Evolutionary conservation across 2,888 invertebrate genomes (phyloP).

Genomic region (Blastobasis lacticolella): DNA sequence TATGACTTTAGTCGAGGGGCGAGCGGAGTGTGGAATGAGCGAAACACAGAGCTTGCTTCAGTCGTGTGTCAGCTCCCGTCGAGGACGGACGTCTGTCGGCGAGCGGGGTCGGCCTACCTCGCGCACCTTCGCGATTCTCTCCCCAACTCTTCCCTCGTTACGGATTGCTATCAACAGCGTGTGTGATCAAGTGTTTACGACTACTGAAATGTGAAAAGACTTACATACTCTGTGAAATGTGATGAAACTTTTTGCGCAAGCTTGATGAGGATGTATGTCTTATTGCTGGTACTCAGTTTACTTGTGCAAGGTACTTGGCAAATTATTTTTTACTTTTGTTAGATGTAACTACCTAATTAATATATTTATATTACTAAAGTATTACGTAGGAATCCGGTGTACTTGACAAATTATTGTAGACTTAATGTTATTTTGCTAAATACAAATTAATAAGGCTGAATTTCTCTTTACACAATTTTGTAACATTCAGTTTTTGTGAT

Average conservation of each 20-base stretch:
- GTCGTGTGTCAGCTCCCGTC: slow-evolving; percentile 38
- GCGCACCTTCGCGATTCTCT: slow-evolving; percentile 26
- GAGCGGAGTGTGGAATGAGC: slow-evolving; percentile 36
- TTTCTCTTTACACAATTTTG: no score
- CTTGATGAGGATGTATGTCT: slow-evolving; percentile 61
- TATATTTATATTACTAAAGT: no score
- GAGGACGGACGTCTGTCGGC: slow-evolving; percentile 29
- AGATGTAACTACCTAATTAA: no score
- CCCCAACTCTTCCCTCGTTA: slow-evolving; percentile 23
- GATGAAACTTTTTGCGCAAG: slow-evolving; percentile 47
- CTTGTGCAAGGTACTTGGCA: slow-evolving; percentile 59
- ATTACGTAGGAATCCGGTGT: no score
- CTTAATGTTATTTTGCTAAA: no score
- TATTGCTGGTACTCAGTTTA: slow-evolving; percentile 52
- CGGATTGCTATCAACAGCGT: slow-evolving; percentile 22
- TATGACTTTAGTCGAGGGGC: slow-evolving; percentile 47
- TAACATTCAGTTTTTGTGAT: no score
- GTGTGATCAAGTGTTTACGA: slow-evolving; percentile 31
- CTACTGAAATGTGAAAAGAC: slow-evolving; percentile 19
- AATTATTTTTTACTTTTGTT: background rate
- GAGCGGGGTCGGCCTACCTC: slow-evolving; percentile 13
- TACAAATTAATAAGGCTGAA: no score
- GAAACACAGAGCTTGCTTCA: slow-evolving; percentile 35
- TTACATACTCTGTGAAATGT: slow-evolving; percentile 46
- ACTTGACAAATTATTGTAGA: no score